Evolutionary conservation across 2,888 invertebrate species (phyloP).

Genomic region (Cetonia aurata): DNA sequence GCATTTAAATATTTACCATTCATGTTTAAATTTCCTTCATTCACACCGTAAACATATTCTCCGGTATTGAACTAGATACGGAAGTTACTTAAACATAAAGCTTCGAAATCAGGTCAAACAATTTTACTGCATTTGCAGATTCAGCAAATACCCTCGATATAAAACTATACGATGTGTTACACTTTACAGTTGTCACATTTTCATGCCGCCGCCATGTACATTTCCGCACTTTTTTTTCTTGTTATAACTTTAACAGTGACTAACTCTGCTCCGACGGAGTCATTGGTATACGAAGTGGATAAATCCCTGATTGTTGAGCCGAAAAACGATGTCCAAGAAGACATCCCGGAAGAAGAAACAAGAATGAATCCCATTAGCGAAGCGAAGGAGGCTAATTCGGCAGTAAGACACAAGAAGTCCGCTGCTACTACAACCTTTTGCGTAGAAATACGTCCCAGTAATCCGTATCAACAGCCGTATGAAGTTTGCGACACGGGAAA

Average conservation of each 20-base stretch:
- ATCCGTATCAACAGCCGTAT: slow-evolving; percentile 63
- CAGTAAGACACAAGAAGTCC: slow-evolving; percentile 61
- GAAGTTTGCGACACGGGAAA: slow-evolving; percentile 62
- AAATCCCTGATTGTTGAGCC: slow-evolving; percentile 19
- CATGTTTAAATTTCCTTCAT: too few species aligned
- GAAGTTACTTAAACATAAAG: background rate
- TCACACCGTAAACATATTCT: too few species aligned
- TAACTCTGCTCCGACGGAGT: slow-evolving; percentile 13
- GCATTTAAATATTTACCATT: too few species aligned
- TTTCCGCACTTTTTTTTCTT: background rate
- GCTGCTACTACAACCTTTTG: slow-evolving; percentile 67
- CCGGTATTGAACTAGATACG: too few species aligned
- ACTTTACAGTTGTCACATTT: background rate
- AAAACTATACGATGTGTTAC: background rate
- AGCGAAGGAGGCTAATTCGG: slow-evolving; percentile 45
- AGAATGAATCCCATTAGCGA: slow-evolving; percentile 34
- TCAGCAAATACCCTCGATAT: slow-evolving; percentile 27
- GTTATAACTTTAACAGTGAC: slow-evolving; percentile 3
- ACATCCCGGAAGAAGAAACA: slow-evolving; percentile 28
- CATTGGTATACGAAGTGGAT: slow-evolving; percentile 11
- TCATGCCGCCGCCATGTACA: slow-evolving; percentile 5
- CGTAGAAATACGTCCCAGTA: slow-evolving; percentile 66
- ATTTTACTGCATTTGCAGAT: slow-evolving; percentile 19
- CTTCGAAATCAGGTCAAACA: slow-evolving; percentile 7
- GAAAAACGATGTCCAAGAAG: slow-evolving; percentile 30